Evolutionary conservation across 1,140 invertebrate species (phyloP).

Genomic region (Agrypnia vestita): DNA sequence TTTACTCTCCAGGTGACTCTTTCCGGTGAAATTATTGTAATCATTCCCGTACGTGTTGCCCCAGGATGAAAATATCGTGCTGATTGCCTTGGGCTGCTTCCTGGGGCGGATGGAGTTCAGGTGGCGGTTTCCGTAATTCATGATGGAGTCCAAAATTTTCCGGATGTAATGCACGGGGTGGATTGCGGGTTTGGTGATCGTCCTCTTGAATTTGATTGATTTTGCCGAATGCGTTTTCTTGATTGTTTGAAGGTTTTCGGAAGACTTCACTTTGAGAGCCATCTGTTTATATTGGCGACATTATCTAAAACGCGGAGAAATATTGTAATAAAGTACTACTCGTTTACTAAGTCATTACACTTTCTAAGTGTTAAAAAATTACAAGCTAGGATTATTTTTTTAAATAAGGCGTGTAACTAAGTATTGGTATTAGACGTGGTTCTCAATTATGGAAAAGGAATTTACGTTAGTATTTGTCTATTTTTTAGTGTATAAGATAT

Average conservation of each 20-base stretch:
- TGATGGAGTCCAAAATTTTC: not conserved
- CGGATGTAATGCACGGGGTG: not conserved
- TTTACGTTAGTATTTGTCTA: no score
- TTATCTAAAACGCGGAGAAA: constrained; percentile 3
- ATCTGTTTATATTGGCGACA: not conserved
- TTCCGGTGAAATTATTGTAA: constrained; percentile 29
- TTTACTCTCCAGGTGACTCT: not conserved
- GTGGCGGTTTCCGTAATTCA: not conserved
- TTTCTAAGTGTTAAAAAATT: no score
- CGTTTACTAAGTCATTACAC: no score
- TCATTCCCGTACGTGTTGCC: constrained; percentile 48
- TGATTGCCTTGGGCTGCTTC: constrained; percentile 27
- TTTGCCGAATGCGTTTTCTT: not conserved
- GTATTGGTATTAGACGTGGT: no score
- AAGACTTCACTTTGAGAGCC: not conserved
- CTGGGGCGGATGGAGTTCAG: constrained; percentile 36
- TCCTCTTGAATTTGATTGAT: not conserved
- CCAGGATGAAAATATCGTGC: constrained; percentile 52
- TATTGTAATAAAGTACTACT: no score
- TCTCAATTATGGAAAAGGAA: no score
- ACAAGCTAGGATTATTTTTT: no score
- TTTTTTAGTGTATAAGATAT: no score
- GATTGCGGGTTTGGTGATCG: not conserved
- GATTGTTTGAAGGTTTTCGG: not conserved
- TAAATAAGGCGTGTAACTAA: no score